Conservation (phyloP, 2,797 vertebrate genomes). For the Neoniphon sammara region DNA sequence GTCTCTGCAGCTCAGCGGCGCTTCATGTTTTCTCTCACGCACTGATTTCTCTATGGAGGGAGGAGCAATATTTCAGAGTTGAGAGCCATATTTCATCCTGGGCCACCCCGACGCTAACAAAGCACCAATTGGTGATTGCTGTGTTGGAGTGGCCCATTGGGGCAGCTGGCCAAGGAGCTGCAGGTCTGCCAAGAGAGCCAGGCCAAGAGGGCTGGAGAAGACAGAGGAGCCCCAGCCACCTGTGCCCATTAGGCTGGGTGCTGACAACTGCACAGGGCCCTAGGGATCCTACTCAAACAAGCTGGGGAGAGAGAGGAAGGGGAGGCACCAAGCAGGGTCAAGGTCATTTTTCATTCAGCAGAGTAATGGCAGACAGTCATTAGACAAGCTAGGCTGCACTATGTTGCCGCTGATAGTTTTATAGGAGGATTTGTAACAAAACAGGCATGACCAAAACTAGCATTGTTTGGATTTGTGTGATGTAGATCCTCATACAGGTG, state of each 20-base stretch:
- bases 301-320: constrained; percentile 49
- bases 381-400: constrained; percentile 39
- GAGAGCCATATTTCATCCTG: constrained; percentile 69
- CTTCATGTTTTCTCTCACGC: constrained; percentile 38
- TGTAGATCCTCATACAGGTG: constrained; percentile 11
- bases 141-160: constrained; percentile 68
- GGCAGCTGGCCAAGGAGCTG: constrained; percentile 72
- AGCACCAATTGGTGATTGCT: constrained; percentile 79
- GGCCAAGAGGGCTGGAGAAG: constrained; percentile 72
- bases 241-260: constrained; percentile 76
- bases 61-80: constrained; percentile 64
- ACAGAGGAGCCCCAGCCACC: constrained; percentile 75
- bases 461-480: constrained; percentile 36
- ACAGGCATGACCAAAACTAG: constrained; percentile 44
- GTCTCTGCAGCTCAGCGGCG: constrained; percentile 20
- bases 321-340: constrained; percentile 53
- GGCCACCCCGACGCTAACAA: constrained; percentile 73
- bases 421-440: constrained; percentile 35
- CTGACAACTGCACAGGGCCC: constrained; percentile 74
- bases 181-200: constrained; percentile 67
- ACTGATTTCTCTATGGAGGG: constrained; percentile 48
- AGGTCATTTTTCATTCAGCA: constrained; percentile 60
- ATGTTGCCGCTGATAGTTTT: constrained; percentile 50
- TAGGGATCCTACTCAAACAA: constrained; percentile 70
- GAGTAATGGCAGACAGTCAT: constrained; percentile 28